phyloP scores from a whole-genome alignment of 23 tunicate species.

The Diplosoma virens region DNA sequence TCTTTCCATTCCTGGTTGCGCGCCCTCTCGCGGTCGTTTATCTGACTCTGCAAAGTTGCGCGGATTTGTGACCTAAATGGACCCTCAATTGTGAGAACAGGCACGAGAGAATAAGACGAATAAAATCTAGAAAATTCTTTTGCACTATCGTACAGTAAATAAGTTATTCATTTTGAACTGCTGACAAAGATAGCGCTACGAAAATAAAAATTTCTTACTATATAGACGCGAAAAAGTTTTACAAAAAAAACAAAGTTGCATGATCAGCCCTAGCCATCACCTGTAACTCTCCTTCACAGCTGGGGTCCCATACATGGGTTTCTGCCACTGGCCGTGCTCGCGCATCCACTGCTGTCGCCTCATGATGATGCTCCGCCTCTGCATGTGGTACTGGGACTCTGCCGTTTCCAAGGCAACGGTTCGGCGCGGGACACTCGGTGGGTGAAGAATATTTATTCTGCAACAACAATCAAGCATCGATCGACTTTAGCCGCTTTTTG shows the following conservation, averaged over 20 bases:
- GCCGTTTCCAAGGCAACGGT: slow-evolving; percentile 88
- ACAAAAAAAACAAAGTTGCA: too few species aligned
- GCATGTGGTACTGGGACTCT: slow-evolving; percentile 73
- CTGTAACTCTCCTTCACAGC: slow-evolving; percentile 81
- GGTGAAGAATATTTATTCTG: slow-evolving; percentile 85
- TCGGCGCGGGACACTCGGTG: slow-evolving; percentile 79
- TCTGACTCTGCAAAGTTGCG: slow-evolving; percentile 64
- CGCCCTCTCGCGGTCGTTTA: slow-evolving; percentile 51
- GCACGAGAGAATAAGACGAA: too few species aligned
- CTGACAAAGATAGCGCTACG: too few species aligned
- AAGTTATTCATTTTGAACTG: too few species aligned
- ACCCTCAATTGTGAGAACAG: too few species aligned
- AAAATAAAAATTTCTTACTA: too few species aligned
- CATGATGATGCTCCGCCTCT: slow-evolving; percentile 61
- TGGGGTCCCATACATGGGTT: slow-evolving; percentile 71
- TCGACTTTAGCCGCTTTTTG: neutral
- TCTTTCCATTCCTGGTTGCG: slow-evolving; percentile 31
- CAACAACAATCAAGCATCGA: neutral
- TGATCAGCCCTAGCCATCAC: too few species aligned
- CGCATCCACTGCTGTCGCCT: slow-evolving; percentile 70
- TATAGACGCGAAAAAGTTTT: too few species aligned
- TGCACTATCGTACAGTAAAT: too few species aligned
- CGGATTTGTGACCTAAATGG: slow-evolving; percentile 54
- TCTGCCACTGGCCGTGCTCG: slow-evolving; percentile 94
- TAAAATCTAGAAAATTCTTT: too few species aligned